Percentiles rank a stretch among this genome's conserved stretches.
These are phyloP conservation scores for Drosophila siamana DNA, from an alignment of 2,888 invertebrate species.

Conservation along the genomic window DNA sequence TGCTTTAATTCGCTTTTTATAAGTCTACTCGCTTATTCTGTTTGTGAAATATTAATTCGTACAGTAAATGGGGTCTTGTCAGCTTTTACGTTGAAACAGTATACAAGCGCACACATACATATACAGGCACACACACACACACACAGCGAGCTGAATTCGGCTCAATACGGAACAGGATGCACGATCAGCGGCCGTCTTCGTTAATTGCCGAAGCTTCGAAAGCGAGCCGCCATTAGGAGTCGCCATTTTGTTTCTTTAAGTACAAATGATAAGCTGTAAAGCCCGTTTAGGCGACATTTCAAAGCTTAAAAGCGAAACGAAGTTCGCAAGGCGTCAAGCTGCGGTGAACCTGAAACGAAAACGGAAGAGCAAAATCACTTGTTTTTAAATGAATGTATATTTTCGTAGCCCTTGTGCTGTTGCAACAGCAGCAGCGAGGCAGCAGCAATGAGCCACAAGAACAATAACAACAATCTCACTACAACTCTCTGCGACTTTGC, in stretches of 20 bases:
- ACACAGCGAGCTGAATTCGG: background rate
- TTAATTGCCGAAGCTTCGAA: conserved; percentile 30
- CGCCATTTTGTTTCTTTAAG: conserved; percentile 43
- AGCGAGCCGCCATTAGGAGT: conserved; percentile 30
- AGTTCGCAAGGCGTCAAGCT: conserved; percentile 8
- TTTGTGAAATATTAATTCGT: background rate
- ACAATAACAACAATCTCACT: conserved; percentile 25
- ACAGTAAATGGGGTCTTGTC: background rate
- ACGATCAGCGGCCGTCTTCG: conserved; percentile 40
- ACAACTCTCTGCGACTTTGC: conserved; percentile 53
- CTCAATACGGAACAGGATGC: conserved; percentile 32
- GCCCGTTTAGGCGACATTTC: conserved; percentile 1
- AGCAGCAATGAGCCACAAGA: conserved; percentile 19
- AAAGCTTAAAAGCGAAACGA: conserved; percentile 1
- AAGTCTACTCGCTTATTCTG: background rate
- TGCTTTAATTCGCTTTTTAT: background rate
- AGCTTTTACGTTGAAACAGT: background rate
- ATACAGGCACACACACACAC: background rate
- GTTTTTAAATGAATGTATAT: conserved; percentile 37
- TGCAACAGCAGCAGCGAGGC: conserved; percentile 38
- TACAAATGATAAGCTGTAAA: conserved; percentile 15
- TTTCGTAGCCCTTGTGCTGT: conserved; percentile 36
- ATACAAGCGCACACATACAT: background rate
- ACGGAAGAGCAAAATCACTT: conserved; percentile 54
- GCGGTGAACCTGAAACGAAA: conserved; percentile 33